Evolutionary conservation across 2,888 invertebrate species (phyloP).

Genomic region (Vannuccia rotundouncinata): DNA sequence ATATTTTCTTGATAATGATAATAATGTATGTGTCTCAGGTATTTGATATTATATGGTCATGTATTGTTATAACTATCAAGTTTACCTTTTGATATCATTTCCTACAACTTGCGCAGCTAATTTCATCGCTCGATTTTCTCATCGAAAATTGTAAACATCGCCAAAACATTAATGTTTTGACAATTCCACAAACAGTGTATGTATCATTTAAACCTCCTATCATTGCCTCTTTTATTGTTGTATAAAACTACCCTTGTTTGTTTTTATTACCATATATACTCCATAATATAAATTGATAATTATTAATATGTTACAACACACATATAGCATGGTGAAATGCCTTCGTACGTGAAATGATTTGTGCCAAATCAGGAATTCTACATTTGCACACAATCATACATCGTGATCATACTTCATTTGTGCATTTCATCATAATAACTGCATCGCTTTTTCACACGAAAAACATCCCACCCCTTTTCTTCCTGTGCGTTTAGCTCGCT

Average conservation of each 20-base stretch:
- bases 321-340: not conserved
- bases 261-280: too few species aligned
- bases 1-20: not conserved
- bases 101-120: not conserved
- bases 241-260: not conserved
- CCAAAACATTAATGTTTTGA: too few species aligned
- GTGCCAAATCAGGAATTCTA: not conserved
- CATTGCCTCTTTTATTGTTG: not conserved
- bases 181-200: constrained; percentile 10
- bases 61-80: not conserved
- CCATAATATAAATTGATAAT: too few species aligned
- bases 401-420: not conserved
- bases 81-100: not conserved
- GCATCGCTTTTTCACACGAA: not conserved
- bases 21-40: constrained; percentile 15
- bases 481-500: not conserved
- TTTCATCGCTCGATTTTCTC: too few species aligned
- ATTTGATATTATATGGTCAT: not conserved
- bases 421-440: not conserved
- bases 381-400: not conserved
- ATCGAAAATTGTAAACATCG: too few species aligned
- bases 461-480: not conserved
- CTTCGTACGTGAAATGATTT: not conserved
- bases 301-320: not conserved
- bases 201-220: not conserved